Evolutionary conservation across 1,140 invertebrate genomes (phyloP), one percentile per base, ranked within the genome.

Genomic region (Nasonia vitripennis): DNA sequence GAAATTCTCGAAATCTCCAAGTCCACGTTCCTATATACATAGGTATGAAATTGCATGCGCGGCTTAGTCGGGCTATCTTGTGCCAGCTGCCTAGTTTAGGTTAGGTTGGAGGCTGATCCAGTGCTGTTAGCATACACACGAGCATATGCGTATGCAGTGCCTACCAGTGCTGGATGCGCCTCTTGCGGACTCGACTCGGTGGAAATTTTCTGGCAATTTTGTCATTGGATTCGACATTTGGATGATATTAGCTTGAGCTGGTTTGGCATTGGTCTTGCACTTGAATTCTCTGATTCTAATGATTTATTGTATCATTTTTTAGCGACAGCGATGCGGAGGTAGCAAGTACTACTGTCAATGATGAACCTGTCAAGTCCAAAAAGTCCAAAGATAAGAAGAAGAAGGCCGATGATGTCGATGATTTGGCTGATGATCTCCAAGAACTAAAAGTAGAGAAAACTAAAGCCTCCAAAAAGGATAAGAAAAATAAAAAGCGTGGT

Each of bases 291-390:
- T 62, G 17, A n/a, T 7, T 62, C 55, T 62, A 7, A 62, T n/a
- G 20, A 62, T 1, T 5, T 23, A 7, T 17, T 31, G 4, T 45
- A 17, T 80, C 79, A 37, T 92, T 94, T 90, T 81, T 88, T 6
- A 95, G 94, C 86, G 94, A 95, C 81, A 94, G 94, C 89, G 94
- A 94, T 87, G 91, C 92, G 70, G 94, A 94, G 87, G 91, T 93
- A 5, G 94, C 94, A 82, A 93, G 93, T 51, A 92, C 92, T 51
- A 92, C 92, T 78, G 90, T 92, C 27, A 92, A 87, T 74, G 90
- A 92, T 83, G 94, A 94, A 88, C 91, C 93, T 81, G 89, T 90
- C 9, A 93, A 93, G 34, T 87, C 85, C 9, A 91, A 89, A 84
- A 89, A 89, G 85, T 83, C 68, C 14, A 83, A 86, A 83, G 88